A percentile compares a stretch with the other conserved stretches of the same genome.
Conservation (phyloP, 2,888 invertebrate genomes). For the Andrena camellia region DNA sequence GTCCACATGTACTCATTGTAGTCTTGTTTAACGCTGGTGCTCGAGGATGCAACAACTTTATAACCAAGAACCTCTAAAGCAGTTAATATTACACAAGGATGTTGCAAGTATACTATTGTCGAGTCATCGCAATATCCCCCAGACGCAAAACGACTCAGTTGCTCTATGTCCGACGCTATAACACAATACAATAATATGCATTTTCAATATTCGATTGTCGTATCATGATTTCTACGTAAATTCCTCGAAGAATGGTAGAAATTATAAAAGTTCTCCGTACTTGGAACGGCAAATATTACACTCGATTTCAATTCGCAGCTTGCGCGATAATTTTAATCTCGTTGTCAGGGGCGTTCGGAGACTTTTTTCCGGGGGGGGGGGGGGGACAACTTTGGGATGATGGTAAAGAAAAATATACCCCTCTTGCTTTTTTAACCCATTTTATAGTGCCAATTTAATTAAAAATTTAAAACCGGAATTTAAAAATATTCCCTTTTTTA, state of each 20-base stretch:
- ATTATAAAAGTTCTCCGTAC: background rate
- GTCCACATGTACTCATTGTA: conserved; percentile 98
- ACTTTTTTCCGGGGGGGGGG: too few relatives aligned
- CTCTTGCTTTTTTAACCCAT: too few relatives aligned
- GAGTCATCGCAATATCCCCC: conserved; percentile 94
- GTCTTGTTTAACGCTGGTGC: conserved; percentile 94
- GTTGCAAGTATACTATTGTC: conserved; percentile 94
- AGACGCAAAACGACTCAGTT: conserved; percentile 93
- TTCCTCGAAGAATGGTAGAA: background rate
- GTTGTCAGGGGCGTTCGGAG: too few relatives aligned
- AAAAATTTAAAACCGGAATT: too few relatives aligned
- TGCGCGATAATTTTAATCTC: conserved; percentile 16
- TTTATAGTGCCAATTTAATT: too few relatives aligned
- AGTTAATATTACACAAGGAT: conserved; percentile 94
- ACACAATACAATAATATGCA: conserved; percentile 64
- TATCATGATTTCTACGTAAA: background rate
- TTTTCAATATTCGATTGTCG: background rate
- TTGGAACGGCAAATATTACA: background rate
- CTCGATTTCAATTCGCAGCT: background rate
- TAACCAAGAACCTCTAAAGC: conserved; percentile 95
- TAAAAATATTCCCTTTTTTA: too few relatives aligned
- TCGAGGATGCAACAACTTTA: conserved; percentile 94
- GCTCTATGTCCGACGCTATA: conserved; percentile 92
- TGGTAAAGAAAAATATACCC: too few relatives aligned
- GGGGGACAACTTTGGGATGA: too few relatives aligned